phyloP scores from a whole-genome alignment of 1,140 invertebrate species.

The Gryllus bimaculatus region DNA sequence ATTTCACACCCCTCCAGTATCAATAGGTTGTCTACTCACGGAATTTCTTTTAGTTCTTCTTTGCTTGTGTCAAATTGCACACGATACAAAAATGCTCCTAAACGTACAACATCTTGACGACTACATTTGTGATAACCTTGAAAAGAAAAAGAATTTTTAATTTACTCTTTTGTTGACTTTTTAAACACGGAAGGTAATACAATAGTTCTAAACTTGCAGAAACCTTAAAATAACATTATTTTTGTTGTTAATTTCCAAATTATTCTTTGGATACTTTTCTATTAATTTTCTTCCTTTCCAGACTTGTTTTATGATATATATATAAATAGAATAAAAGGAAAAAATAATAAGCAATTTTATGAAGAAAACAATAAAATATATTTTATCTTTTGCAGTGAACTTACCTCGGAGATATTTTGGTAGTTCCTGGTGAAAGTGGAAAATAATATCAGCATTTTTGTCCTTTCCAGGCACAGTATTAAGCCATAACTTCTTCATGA shows the following conservation, averaged over 20 bases:
- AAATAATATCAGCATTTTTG: slow-evolving; percentile 81
- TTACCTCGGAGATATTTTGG: slow-evolving; percentile 77
- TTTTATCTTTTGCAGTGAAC: not conserved
- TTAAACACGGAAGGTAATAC: too few species aligned
- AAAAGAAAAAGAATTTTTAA: slow-evolving; percentile 14
- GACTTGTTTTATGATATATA: too few species aligned
- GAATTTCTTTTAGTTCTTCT: slow-evolving; percentile 46
- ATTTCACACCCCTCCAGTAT: too few species aligned
- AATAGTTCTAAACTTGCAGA: too few species aligned
- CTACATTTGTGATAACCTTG: slow-evolving; percentile 68
- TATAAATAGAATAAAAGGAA: too few species aligned
- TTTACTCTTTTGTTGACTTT: too few species aligned
- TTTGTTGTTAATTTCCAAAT: too few species aligned
- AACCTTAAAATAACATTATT: too few species aligned
- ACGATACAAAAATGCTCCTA: slow-evolving; percentile 74
- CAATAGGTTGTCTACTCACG: slow-evolving; percentile 30
- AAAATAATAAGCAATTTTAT: too few species aligned
- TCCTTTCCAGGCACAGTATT: slow-evolving; percentile 82
- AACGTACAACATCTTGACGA: slow-evolving; percentile 65
- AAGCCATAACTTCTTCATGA: slow-evolving; percentile 95
- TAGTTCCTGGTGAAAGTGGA: slow-evolving; percentile 90
- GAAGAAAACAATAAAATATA: too few species aligned
- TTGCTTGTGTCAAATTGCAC: slow-evolving; percentile 64
- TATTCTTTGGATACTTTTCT: too few species aligned
- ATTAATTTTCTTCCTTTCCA: too few species aligned